phyloP scores from a whole-genome alignment of 2,888 invertebrate species.

The Catocala fraxini region DNA sequence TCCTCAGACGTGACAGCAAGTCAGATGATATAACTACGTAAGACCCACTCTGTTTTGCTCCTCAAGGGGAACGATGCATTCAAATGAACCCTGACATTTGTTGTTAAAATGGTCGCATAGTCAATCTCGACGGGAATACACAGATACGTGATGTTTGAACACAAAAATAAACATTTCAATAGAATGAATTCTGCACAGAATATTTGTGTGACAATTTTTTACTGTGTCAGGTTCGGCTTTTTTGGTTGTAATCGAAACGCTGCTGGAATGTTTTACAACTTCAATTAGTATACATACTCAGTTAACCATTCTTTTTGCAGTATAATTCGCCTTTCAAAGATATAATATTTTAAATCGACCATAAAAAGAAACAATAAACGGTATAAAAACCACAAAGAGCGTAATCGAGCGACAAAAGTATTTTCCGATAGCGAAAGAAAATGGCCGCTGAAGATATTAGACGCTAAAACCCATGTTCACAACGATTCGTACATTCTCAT shows the following conservation, averaged over 20 bases:
- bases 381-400: conserved; percentile 36
- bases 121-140: conserved; percentile 25
- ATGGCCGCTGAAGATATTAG: conserved; percentile 59
- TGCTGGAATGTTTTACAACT: conserved; percentile 19
- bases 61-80: conserved; percentile 51
- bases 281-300: neutral
- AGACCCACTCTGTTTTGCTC: conserved; percentile 41
- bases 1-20: conserved; percentile 49
- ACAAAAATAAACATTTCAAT: conserved; percentile 37
- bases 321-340: neutral
- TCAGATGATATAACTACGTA: conserved; percentile 60
- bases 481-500: conserved; percentile 72
- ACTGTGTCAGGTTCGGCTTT: conserved; percentile 25
- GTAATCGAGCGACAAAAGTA: conserved; percentile 52
- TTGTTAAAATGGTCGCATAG: conserved; percentile 29
- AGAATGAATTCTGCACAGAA: conserved; percentile 30
- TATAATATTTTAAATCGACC: neutral
- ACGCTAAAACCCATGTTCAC: conserved; percentile 68
- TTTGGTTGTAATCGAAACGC: conserved; percentile 3
- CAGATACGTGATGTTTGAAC: conserved; percentile 30
- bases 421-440: conserved; percentile 65
- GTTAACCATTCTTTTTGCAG: neutral
- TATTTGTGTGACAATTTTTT: conserved; percentile 25
- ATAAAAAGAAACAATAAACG: conserved; percentile 28
- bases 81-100: conserved; percentile 52